Conservation (phyloP, 2,888 invertebrate genomes). For the Cordilura impudica region DNA sequence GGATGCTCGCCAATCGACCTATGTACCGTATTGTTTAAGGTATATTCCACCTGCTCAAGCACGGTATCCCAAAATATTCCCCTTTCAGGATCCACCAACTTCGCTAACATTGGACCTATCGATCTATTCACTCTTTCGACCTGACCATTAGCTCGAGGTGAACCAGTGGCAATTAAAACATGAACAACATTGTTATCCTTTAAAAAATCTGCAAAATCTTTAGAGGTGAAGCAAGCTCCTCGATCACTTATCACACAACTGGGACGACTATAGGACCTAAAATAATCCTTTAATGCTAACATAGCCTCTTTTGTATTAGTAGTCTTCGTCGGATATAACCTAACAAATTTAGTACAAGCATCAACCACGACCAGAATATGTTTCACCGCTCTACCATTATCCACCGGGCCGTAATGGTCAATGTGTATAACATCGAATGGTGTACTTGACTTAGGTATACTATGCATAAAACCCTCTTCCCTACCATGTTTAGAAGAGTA, state of each 20-base stretch:
- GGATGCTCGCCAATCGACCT: slow-evolving; percentile 3
- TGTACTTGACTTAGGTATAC: slow-evolving; percentile 17
- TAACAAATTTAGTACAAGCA: slow-evolving; percentile 45
- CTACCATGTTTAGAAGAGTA: slow-evolving; percentile 26
- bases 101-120: slow-evolving; percentile 27
- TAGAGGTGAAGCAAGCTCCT: slow-evolving; percentile 39
- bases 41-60: slow-evolving; percentile 32
- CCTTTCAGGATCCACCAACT: slow-evolving; percentile 15
- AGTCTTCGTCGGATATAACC: slow-evolving; percentile 17
- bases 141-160: slow-evolving; percentile 39
- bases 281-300: slow-evolving; percentile 35
- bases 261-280: slow-evolving; percentile 32
- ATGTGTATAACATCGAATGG: slow-evolving; percentile 42
- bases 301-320: slow-evolving; percentile 23
- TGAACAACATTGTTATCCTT: slow-evolving; percentile 21
- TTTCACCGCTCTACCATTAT: slow-evolving; percentile 21
- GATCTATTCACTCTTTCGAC: too few relatives aligned
- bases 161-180: slow-evolving; percentile 37
- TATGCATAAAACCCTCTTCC: slow-evolving; percentile 36
- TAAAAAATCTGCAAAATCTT: slow-evolving; percentile 16
- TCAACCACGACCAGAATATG: slow-evolving; percentile 48
- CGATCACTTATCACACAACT: slow-evolving; percentile 32
- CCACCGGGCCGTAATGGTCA: slow-evolving; percentile 32
- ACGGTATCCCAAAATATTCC: slow-evolving; percentile 22
- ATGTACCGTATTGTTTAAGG: slow-evolving; percentile 45